Conservation (phyloP, 2,113 vertebrate species). For the Puntigrus tetrazona region DNA sequence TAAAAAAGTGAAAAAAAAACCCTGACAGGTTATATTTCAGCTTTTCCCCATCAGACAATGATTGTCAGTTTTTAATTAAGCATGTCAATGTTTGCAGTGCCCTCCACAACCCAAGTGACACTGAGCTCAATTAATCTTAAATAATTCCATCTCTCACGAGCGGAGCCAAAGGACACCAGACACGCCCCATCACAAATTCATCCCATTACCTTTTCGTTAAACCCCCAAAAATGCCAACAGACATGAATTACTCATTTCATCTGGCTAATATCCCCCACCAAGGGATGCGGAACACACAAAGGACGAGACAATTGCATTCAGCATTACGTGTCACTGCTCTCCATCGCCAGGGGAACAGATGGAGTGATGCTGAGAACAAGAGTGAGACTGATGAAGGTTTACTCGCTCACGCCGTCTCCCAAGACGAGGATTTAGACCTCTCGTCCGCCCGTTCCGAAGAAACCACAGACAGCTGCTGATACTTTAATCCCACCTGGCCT, state of each 20-base stretch:
- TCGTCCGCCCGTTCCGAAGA: constrained; percentile 55
- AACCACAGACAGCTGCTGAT: constrained; percentile 62
- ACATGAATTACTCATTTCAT: constrained; percentile 57
- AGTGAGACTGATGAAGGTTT: constrained; percentile 74
- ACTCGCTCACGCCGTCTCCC: constrained; percentile 59
- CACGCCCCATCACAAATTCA: constrained; percentile 36
- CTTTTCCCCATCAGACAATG: not conserved
- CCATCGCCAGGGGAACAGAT: constrained; percentile 64
- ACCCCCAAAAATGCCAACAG: constrained; percentile 49
- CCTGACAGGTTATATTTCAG: constrained; percentile 1
- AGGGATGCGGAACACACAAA: constrained; percentile 54
- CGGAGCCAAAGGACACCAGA: constrained; percentile 31
- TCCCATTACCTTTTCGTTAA: constrained; percentile 16
- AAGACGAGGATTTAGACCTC: constrained; percentile 74
- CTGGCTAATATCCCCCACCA: constrained; percentile 60
- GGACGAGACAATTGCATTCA: constrained; percentile 71
- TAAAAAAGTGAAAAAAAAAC: not conserved
- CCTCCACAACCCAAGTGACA: constrained; percentile 7
- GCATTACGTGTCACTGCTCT: constrained; percentile 64
- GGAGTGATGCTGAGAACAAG: constrained; percentile 49
- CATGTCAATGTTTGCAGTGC: constrained; percentile 25
- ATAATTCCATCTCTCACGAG: not conserved
- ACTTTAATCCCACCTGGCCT: constrained; percentile 79
- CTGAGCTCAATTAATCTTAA: constrained; percentile 45
- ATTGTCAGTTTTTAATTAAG: constrained; percentile 38